phyloP scores from a whole-genome alignment of 2,888 invertebrate species.

The Drosophila stalkeri region DNA sequence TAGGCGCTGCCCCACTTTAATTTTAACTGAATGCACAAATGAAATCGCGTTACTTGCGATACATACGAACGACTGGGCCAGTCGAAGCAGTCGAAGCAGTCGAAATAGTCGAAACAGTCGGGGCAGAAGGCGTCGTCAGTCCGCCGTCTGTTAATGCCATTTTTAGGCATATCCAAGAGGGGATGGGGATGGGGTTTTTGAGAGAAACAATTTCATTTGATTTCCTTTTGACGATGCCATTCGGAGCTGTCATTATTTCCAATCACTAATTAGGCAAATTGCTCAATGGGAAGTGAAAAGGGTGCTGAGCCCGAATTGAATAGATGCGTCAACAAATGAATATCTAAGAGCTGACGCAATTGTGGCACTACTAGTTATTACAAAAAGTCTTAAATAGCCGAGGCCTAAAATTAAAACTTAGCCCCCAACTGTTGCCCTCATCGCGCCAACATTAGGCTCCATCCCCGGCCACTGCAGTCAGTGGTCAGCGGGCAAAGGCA shows the following conservation, averaged over 20 bases:
- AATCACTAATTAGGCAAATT: slow-evolving; percentile 61
- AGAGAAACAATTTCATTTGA: slow-evolving; percentile 34
- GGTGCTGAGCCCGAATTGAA: slow-evolving; percentile 19
- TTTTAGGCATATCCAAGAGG: neutral
- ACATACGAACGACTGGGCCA: slow-evolving; percentile 3
- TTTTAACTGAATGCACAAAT: slow-evolving; percentile 66
- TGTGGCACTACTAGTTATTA: neutral
- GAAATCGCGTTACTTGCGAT: slow-evolving; percentile 56
- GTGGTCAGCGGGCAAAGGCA: slow-evolving; percentile 48
- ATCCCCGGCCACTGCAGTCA: slow-evolving; percentile 58
- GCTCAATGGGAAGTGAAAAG: slow-evolving; percentile 31
- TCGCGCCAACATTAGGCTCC: slow-evolving; percentile 53
- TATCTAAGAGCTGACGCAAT: slow-evolving; percentile 7
- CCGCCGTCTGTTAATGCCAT: slow-evolving; percentile 8
- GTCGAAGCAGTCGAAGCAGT: neutral
- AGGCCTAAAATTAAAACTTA: slow-evolving; percentile 6
- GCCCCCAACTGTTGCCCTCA: neutral
- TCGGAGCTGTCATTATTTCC: slow-evolving; percentile 13
- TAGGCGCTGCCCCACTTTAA: slow-evolving; percentile 75
- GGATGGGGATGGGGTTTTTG: neutral
- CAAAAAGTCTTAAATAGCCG: neutral
- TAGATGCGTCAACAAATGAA: slow-evolving; percentile 30
- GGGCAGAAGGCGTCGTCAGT: neutral
- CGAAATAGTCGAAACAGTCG: no score
- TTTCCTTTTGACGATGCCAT: neutral